Base-by-base conservation (phyloP, 2,113 vertebrate genomes). In the Ictalurus furcatus region DNA sequence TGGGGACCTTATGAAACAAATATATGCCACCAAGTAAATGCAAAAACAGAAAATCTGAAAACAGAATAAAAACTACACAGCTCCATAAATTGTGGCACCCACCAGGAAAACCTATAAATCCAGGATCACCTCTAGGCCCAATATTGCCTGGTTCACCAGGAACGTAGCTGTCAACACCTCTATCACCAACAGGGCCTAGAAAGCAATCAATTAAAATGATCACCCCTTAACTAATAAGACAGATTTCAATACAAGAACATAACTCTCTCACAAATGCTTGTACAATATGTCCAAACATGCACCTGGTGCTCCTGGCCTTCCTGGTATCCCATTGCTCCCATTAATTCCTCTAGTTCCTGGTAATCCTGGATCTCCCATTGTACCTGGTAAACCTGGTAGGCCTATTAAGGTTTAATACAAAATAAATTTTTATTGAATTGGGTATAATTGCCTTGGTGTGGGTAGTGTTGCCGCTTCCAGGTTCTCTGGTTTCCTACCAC, bases 21-120 rank as follows among this genome's bases (percentile, higher is more conserved):
- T 28, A 28, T 65, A 65, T 65, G 63, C 63, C 25, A 65, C 9
- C 63, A 65, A 65, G 9, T 65, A 65, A 65, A 28, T 65, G 63
- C 63, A 65, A 65, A 25, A 25, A 28, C 25, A 12, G 8, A 28
- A 65, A 28, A 25, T 65, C 25, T 65, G 63, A 65, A 65, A 65
- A 28, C 63, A 28, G 9, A 25, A 65, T 28, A 61, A 61, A 61
- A 65, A 25, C 25, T 65, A 23, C 25, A 28, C 61, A 65, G 61
- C 61, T 65, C 25, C 63, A 65, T 65, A 28, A 25, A 65, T 65
- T 65, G 9, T 12, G 63, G 25, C 25, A 65, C 80, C 92, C 80
- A 97, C 97, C 92, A 0, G 92, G 71, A 94, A 92, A 92, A 90
- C 97, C 96, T 58, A 17, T 87, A 56, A 48, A 7, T 44, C 97